phyloP scores from a whole-genome alignment of 2,113 vertebrate species.

The Atlantisia rogersi region DNA sequence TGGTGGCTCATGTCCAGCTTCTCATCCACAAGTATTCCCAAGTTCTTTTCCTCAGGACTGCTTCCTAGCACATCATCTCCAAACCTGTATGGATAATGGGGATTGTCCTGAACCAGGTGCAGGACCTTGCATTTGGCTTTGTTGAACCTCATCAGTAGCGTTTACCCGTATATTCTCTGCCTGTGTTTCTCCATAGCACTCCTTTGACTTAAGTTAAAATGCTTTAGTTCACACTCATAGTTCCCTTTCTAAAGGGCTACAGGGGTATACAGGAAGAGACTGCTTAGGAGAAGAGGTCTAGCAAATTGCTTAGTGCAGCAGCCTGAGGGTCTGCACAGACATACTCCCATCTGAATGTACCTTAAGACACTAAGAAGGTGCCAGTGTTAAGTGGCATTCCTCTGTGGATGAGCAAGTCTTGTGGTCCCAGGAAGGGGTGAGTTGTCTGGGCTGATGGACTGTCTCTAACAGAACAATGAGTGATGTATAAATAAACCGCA shows the following conservation, averaged over 20 bases:
- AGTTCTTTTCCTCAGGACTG: too few relatives aligned
- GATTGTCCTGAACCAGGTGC: too few relatives aligned
- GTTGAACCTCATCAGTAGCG: too few relatives aligned
- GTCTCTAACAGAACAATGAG: neutral
- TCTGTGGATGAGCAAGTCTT: neutral
- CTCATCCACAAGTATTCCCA: too few relatives aligned
- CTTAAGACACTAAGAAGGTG: neutral
- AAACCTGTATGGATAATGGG: too few relatives aligned
- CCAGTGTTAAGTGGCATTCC: neutral
- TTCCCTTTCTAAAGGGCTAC: neutral
- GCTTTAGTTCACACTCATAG: neutral
- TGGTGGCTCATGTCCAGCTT: too few relatives aligned
- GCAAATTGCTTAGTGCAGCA: neutral
- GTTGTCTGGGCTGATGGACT: neutral
- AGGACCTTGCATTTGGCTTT: too few relatives aligned
- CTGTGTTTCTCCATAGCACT: neutral
- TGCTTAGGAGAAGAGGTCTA: neutral
- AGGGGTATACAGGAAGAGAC: neutral
- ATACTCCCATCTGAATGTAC: neutral
- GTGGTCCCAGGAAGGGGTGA: neutral
- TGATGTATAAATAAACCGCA: constrained; percentile 12
- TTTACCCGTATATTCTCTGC: neutral
- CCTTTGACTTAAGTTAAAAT: neutral
- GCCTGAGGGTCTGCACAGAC: neutral
- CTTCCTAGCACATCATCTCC: too few relatives aligned